Conservation (phyloP, 2,888 invertebrate species). For the Brassicogethes aeneus region DNA sequence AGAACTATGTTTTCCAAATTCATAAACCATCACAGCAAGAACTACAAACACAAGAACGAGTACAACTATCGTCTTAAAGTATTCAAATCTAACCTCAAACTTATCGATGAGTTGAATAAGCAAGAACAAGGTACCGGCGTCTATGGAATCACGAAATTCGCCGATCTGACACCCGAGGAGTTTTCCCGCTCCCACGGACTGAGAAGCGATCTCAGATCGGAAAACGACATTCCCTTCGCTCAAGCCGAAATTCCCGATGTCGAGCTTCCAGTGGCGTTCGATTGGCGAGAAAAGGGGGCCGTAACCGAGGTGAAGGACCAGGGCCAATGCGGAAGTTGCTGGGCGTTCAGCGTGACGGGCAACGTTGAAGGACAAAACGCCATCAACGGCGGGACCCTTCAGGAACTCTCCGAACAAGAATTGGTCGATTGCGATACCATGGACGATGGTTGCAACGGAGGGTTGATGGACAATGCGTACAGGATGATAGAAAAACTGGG, state of each 20-base stretch:
- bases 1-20: slow-evolving; percentile 43
- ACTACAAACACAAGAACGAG: slow-evolving; percentile 18
- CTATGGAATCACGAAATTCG: slow-evolving; percentile 78
- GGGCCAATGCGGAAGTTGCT: slow-evolving; percentile 82
- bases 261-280: slow-evolving; percentile 64
- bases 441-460: slow-evolving; percentile 85
- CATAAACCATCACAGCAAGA: slow-evolving; percentile 38
- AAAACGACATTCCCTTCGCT: slow-evolving; percentile 49
- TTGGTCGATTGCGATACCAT: slow-evolving; percentile 88
- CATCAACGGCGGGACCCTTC: slow-evolving; percentile 62
- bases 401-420: slow-evolving; percentile 90
- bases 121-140: slow-evolving; percentile 76
- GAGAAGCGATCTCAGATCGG: slow-evolving; percentile 43
- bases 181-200: slow-evolving; percentile 58
- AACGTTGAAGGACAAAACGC: slow-evolving; percentile 95
- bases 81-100: slow-evolving; percentile 68
- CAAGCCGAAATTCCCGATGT: slow-evolving; percentile 60
- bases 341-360: slow-evolving; percentile 96
- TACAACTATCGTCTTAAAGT: slow-evolving; percentile 47
- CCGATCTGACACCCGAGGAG: slow-evolving; percentile 68
- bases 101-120: slow-evolving; percentile 61
- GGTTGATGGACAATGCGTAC: slow-evolving; percentile 82
- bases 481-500: slow-evolving; percentile 81
- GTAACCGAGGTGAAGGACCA: slow-evolving; percentile 89
- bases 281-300: slow-evolving; percentile 75